Conservation (phyloP, 2,113 vertebrate species). For the Dolichallabes microphthalmus region DNA sequence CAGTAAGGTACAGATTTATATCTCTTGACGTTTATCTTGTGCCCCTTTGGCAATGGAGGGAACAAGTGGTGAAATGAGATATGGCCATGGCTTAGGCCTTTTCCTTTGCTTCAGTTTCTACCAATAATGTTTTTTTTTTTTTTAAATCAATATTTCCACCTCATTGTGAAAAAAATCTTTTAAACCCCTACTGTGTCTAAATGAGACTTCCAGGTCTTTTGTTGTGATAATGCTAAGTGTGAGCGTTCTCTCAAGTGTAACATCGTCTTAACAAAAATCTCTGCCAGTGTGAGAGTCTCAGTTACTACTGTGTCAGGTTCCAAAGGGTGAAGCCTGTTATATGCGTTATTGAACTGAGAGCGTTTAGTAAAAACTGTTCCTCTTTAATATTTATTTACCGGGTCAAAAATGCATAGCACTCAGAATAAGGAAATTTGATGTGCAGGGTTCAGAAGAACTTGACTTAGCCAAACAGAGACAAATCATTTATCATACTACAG, state of each 20-base stretch:
- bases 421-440: not conserved
- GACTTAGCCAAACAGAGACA: not conserved
- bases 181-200: constrained; percentile 2
- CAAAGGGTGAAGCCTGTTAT: not conserved
- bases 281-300: not conserved
- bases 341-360: not conserved
- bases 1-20: constrained; percentile 46
- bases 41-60: constrained; percentile 35
- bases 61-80: constrained; percentile 39
- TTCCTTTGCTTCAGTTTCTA: constrained; percentile 12
- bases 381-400: not conserved
- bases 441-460: not conserved
- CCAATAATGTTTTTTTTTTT: constrained; percentile 13
- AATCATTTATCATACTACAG: not conserved
- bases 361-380: not conserved
- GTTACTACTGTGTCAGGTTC: not conserved
- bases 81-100: constrained; percentile 8
- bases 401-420: not conserved
- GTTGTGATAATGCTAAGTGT: not conserved
- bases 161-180: constrained; percentile 12
- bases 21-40: constrained; percentile 41
- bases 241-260: not conserved
- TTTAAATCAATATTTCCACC: constrained; percentile 27
- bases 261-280: not conserved
- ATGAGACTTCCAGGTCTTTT: not conserved